Conservation (phyloP, 2,888 invertebrate species). For the Hypolimnas misippus region DNA sequence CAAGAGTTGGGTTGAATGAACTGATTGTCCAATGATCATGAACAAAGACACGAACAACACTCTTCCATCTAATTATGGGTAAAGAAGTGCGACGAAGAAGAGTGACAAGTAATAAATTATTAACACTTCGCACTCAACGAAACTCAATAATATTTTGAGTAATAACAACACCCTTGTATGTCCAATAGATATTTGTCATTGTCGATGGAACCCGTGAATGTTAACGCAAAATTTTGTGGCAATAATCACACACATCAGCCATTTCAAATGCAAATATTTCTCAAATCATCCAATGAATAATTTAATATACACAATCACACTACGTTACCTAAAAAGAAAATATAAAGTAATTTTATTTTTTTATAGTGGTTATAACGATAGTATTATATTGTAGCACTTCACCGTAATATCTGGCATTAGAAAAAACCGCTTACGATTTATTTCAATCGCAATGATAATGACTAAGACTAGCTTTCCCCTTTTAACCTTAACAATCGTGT, state of each 20-base stretch:
- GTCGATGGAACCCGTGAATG: too few relatives aligned
- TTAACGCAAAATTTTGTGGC: too few relatives aligned
- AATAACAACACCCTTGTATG: too few relatives aligned
- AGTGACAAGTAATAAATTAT: not conserved
- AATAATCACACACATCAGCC: not conserved
- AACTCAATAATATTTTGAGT: not conserved
- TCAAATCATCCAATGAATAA: not conserved
- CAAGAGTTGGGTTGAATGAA: not conserved
- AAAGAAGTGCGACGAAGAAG: not conserved
- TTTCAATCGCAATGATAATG: constrained; percentile 30
- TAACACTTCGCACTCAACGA: not conserved
- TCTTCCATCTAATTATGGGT: not conserved
- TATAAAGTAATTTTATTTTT: not conserved
- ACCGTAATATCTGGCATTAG: not conserved
- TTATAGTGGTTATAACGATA: not conserved
- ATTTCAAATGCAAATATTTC: not conserved
- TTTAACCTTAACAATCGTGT: constrained; percentile 48
- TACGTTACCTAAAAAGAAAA: not conserved
- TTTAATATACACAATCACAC: not conserved
- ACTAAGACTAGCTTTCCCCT: constrained; percentile 51
- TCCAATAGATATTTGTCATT: too few relatives aligned
- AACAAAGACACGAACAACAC: too few relatives aligned
- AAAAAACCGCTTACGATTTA: constrained; percentile 10
- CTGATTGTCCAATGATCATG: too few relatives aligned
- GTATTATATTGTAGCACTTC: not conserved